These are phyloP conservation scores for Unio pictorum DNA, from an alignment of 2,888 invertebrate genomes.

Conservation along the genomic window DNA sequence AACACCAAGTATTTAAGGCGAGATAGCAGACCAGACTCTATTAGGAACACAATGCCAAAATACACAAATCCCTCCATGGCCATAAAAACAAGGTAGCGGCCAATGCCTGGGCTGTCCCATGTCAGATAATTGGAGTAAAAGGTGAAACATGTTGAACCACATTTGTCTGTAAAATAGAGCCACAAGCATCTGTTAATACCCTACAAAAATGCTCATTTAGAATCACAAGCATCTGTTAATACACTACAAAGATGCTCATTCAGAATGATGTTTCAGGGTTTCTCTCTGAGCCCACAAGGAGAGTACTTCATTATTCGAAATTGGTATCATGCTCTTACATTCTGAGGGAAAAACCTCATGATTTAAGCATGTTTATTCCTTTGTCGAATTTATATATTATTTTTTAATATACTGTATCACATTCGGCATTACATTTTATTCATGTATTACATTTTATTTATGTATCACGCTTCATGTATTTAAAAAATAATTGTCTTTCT, in stretches of 20 bases:
- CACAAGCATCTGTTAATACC: neutral
- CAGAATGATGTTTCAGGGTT: neutral
- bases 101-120: constrained; percentile 80
- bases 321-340: too few species aligned
- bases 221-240: too few species aligned
- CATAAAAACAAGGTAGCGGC: constrained; percentile 79
- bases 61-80: constrained; percentile 75
- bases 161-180: constrained; percentile 17
- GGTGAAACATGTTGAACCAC: constrained; percentile 35
- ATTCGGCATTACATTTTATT: too few species aligned
- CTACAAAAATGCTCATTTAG: neutral
- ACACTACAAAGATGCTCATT: neutral
- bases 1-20: constrained; percentile 1
- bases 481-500: too few species aligned
- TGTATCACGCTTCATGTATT: too few species aligned
- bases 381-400: too few species aligned
- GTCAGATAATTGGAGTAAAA: constrained; percentile 75
- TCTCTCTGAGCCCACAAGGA: too few species aligned
- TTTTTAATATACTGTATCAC: too few species aligned
- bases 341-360: too few species aligned
- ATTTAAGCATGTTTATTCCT: too few species aligned
- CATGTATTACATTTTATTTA: too few species aligned
- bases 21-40: constrained; percentile 73
- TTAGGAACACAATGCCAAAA: constrained; percentile 77
- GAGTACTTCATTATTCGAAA: too few species aligned